Evolutionary conservation across 2,797 vertebrate genomes (phyloP).

Genomic region (Babyrousa celebensis): DNA sequence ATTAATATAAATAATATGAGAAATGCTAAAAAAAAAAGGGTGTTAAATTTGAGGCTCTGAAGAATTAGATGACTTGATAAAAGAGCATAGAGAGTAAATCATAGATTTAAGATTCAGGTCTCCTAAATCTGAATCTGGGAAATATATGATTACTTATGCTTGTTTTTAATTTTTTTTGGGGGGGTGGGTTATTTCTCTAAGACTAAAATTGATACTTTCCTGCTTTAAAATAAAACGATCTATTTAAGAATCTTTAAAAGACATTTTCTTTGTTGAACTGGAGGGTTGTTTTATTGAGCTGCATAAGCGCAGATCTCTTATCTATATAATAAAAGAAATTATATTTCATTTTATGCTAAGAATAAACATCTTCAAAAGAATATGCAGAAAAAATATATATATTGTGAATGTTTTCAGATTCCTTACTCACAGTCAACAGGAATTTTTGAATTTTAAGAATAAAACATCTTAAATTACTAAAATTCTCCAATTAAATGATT

Average conservation of each 20-base stretch:
- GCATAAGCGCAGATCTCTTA: not conserved
- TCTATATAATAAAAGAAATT: slow-evolving; percentile 34
- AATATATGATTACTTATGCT: not conserved
- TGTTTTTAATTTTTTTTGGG: not conserved
- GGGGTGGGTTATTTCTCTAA: not conserved
- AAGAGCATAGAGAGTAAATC: not conserved
- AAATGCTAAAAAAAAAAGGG: not conserved
- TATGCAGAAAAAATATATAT: not conserved
- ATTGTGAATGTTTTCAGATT: slow-evolving; percentile 56
- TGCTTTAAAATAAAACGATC: slow-evolving; percentile 31
- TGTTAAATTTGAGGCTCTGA: not conserved
- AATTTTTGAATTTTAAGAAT: slow-evolving; percentile 68
- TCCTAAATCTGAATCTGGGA: not conserved
- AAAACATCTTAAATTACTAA: slow-evolving; percentile 41
- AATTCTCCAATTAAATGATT: slow-evolving; percentile 77
- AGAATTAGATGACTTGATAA: not conserved
- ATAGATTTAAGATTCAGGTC: not conserved
- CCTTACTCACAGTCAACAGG: not conserved
- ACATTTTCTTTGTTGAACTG: not conserved
- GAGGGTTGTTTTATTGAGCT: slow-evolving; percentile 3
- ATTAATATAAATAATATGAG: not conserved
- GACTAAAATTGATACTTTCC: not conserved
- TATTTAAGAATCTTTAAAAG: slow-evolving; percentile 37
- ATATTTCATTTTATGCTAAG: slow-evolving; percentile 60
- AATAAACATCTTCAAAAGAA: not conserved